Conservation (phyloP, 1,140 invertebrate species). For the Belonocnema kinseyi region DNA sequence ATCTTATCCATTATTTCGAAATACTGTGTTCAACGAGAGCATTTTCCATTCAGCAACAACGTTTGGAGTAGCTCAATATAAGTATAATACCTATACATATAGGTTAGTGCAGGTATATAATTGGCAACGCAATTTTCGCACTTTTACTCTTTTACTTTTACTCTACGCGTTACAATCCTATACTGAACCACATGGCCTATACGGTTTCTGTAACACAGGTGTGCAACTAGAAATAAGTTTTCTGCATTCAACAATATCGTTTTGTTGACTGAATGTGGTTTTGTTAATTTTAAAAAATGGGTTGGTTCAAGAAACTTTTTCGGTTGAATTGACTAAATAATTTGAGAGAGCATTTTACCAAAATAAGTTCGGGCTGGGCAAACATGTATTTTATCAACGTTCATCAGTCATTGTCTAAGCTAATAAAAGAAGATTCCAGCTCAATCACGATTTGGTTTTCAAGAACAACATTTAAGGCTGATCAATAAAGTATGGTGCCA, state of each 20-base stretch:
- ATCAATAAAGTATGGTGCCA: no score
- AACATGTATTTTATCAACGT: no score
- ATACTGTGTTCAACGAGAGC: constrained; percentile 49
- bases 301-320: no score
- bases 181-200: background rate
- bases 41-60: constrained; percentile 15
- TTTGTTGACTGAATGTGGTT: no score
- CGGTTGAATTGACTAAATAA: no score
- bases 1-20: constrained; percentile 68
- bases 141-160: constrained; percentile 29
- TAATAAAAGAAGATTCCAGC: no score
- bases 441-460: no score
- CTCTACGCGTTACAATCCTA: background rate
- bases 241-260: background rate
- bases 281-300: no score
- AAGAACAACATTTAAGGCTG: no score
- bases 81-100: constrained; percentile 15
- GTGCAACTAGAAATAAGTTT: background rate
- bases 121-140: constrained; percentile 51
- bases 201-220: background rate
- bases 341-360: no score
- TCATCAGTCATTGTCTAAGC: no score
- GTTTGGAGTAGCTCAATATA: constrained; percentile 3
- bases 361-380: no score
- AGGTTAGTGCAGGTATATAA: constrained; percentile 33